phyloP scores from a whole-genome alignment of 2,888 invertebrate genomes.

The Agrotis ipsilon region DNA sequence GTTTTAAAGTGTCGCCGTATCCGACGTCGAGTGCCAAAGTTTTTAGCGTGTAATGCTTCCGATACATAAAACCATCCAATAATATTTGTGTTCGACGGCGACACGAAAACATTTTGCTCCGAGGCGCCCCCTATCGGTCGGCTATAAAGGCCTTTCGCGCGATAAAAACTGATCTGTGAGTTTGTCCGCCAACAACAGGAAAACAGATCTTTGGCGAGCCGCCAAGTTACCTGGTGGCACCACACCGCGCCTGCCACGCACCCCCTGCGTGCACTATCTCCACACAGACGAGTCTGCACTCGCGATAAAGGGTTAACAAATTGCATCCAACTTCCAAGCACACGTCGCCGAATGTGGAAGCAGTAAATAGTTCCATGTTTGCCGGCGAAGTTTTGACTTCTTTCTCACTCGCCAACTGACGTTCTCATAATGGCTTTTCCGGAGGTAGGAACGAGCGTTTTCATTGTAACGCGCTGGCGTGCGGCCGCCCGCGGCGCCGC shows the following conservation, averaged over 20 bases:
- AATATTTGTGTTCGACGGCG: conserved; percentile 88
- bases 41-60: conserved; percentile 89
- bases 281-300: conserved; percentile 71
- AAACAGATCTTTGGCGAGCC: conserved; percentile 89
- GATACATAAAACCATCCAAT: conserved; percentile 90
- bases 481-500: conserved; percentile 74
- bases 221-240: conserved; percentile 88
- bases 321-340: conserved; percentile 87
- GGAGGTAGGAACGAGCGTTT: conserved; percentile 71
- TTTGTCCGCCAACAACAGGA: conserved; percentile 88
- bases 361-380: conserved; percentile 88
- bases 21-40: conserved; percentile 84
- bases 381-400: conserved; percentile 87
- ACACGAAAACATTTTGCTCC: conserved; percentile 86
- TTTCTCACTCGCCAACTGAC: conserved; percentile 85
- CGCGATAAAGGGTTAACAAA: conserved; percentile 89
- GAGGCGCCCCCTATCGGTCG: conserved; percentile 85
- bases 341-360: conserved; percentile 86
- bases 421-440: conserved; percentile 83
- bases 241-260: conserved; percentile 63
- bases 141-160: conserved; percentile 91
- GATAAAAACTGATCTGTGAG: conserved; percentile 91
- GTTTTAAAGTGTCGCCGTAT: conserved; percentile 78
- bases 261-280: conserved; percentile 68
- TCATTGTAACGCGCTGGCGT: conserved; percentile 75